These are phyloP conservation scores for Apus apus DNA, from an alignment of 2,113 vertebrate genomes.

Conservation along the genomic window DNA sequence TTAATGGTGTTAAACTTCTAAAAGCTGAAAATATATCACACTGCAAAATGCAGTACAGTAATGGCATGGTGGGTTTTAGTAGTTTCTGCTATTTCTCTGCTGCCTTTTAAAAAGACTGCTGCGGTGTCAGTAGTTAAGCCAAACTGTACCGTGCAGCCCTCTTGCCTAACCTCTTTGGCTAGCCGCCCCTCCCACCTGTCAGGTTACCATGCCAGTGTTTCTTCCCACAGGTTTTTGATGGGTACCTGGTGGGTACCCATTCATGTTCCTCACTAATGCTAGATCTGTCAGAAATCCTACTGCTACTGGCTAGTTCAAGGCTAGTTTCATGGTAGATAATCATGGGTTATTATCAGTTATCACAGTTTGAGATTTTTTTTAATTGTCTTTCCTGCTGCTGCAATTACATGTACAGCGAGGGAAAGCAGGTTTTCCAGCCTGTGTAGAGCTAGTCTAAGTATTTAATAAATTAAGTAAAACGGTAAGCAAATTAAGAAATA, in stretches of 20 bases:
- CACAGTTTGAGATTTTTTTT: rapidly evolving
- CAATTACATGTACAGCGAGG: neutral
- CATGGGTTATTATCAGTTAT: neutral
- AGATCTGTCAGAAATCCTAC: neutral
- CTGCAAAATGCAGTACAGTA: neutral
- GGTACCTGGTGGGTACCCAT: neutral
- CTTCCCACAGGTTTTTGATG: neutral
- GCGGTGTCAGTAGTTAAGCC: neutral
- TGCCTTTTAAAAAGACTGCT: neutral
- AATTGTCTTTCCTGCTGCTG: neutral
- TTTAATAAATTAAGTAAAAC: neutral
- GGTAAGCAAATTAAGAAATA: neutral
- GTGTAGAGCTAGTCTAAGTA: too few relatives aligned
- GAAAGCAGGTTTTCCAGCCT: neutral
- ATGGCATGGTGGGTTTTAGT: neutral
- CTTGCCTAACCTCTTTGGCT: neutral
- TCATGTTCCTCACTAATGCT: neutral
- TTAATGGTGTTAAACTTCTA: neutral
- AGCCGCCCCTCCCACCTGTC: neutral
- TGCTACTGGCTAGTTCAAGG: neutral
- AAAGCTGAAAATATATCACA: neutral
- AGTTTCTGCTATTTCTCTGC: neutral
- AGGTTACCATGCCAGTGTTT: neutral
- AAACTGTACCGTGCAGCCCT: neutral
- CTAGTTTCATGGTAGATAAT: too few relatives aligned